These are phyloP conservation scores for Triplophysa siluroides DNA, from an alignment of 2,113 vertebrate genomes.

Conservation along the genomic window DNA sequence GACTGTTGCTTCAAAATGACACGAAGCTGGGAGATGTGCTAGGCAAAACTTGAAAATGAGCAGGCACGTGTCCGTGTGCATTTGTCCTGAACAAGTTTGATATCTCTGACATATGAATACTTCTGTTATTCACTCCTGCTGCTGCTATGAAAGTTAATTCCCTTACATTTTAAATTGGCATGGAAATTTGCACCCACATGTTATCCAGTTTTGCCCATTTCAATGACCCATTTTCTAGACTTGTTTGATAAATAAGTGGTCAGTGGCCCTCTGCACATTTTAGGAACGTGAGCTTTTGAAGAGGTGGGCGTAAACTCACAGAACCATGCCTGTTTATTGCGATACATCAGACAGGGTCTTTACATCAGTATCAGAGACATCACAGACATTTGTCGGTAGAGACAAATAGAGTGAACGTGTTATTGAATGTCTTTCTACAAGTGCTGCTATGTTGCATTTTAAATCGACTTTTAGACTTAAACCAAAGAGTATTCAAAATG, in stretches of 20 bases:
- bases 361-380: constrained; percentile 58
- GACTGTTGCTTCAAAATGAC: constrained; percentile 60
- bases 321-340: constrained; percentile 63
- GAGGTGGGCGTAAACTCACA: constrained; percentile 41
- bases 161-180: neutral
- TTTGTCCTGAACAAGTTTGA: constrained; percentile 57
- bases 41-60: constrained; percentile 74
- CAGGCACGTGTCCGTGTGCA: constrained; percentile 73
- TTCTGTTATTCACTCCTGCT: neutral
- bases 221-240: neutral
- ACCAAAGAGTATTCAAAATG: constrained; percentile 71
- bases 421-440: constrained; percentile 74
- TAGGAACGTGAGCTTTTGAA: neutral
- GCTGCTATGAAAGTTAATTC: constrained; percentile 6
- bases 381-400: constrained; percentile 54
- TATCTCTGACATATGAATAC: neutral
- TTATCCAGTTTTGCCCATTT: neutral
- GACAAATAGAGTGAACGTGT: constrained; percentile 55
- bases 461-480: constrained; percentile 63
- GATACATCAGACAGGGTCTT: constrained; percentile 57
- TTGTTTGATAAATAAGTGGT: neutral
- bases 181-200: constrained; percentile 23
- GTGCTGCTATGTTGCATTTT: constrained; percentile 76
- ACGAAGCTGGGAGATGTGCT: constrained; percentile 54
- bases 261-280: constrained; percentile 24